These are phyloP conservation scores for Eumerus sabulonum DNA, from an alignment of 2,888 invertebrate species.

Conservation along the genomic window DNA sequence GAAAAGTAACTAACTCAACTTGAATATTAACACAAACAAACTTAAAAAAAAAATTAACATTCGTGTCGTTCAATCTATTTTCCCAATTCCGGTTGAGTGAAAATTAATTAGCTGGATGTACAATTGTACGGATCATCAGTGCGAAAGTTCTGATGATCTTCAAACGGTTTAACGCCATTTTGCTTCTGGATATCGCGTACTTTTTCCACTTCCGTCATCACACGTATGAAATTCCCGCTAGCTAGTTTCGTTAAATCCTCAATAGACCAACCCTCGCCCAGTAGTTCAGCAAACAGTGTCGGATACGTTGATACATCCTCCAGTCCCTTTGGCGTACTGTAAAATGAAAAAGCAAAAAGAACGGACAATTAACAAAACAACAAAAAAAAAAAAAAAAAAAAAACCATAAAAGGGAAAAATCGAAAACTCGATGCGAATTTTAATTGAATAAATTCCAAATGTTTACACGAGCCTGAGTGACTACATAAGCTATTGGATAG, in stretches of 20 bases:
- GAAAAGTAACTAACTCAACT: neutral
- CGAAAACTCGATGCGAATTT: conserved; percentile 7
- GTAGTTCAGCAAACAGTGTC: conserved; percentile 87
- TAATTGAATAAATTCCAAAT: conserved; percentile 3
- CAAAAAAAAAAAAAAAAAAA: too few relatives aligned
- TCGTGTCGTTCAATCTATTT: conserved; percentile 34
- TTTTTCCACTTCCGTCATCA: conserved; percentile 83
- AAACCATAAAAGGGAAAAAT: conserved; percentile 7
- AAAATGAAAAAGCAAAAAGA: conserved; percentile 47
- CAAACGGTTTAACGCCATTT: conserved; percentile 86
- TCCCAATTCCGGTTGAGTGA: conserved; percentile 70
- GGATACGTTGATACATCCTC: conserved; percentile 91
- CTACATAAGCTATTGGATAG: too few relatives aligned
- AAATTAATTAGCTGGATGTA: conserved; percentile 78
- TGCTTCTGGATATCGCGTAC: conserved; percentile 86
- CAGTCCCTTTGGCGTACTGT: conserved; percentile 89
- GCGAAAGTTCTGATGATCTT: conserved; percentile 81
- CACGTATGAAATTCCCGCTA: conserved; percentile 87
- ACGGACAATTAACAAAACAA: conserved; percentile 27
- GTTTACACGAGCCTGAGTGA: too few relatives aligned
- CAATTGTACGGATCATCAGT: conserved; percentile 79
- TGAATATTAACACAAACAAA: conserved; percentile 16
- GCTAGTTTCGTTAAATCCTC: conserved; percentile 89
- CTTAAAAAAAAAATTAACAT: conserved; percentile 10
- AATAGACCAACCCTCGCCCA: conserved; percentile 89